Conservation (phyloP, 2,113 vertebrate species). For the Guaruba guarouba region DNA sequence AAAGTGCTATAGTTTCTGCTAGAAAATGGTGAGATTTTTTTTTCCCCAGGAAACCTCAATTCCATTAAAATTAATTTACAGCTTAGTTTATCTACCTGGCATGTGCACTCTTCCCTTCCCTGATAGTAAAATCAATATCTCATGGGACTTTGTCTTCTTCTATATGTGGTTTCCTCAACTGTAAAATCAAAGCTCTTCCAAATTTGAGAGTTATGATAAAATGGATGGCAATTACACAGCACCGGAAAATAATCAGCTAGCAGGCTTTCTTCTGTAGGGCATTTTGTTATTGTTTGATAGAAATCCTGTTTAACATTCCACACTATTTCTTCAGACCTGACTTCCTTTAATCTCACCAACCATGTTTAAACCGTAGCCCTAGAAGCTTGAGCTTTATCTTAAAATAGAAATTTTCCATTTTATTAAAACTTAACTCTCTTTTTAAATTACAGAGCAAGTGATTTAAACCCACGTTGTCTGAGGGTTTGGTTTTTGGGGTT, state of each 20-base stretch:
- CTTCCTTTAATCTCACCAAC: background rate
- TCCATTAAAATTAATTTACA: background rate
- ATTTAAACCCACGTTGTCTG: background rate
- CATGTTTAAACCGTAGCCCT: accelerated
- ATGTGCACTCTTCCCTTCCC: background rate
- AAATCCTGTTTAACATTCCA: background rate
- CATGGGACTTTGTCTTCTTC: background rate
- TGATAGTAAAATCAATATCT: background rate
- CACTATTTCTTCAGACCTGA: background rate
- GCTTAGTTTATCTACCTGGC: background rate
- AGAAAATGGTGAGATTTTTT: background rate
- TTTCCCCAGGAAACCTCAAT: background rate
- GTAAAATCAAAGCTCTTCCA: background rate
- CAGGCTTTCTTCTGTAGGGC: background rate
- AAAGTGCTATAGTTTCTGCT: background rate
- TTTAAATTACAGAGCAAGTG: background rate
- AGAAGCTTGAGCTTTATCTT: background rate
- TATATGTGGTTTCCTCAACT: background rate
- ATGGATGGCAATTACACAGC: background rate
- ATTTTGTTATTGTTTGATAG: background rate
- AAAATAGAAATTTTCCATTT: background rate
- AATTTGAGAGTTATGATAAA: background rate
- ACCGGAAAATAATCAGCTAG: background rate
- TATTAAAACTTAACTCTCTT: background rate
- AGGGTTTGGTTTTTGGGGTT: background rate